Conservation (phyloP, 2,888 invertebrate genomes). For the Zeuzera pyrina region DNA sequence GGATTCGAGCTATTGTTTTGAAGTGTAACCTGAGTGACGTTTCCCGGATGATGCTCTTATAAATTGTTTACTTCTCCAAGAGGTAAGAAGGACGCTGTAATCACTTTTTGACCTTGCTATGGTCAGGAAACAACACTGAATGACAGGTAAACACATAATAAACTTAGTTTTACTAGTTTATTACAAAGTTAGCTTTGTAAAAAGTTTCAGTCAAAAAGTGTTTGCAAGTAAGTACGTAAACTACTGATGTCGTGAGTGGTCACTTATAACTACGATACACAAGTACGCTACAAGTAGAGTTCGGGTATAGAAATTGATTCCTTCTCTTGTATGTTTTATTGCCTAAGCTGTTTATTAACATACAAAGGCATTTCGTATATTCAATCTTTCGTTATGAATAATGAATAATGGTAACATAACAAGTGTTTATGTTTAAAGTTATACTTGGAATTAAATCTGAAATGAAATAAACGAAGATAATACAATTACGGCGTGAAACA, state of each 20-base stretch:
- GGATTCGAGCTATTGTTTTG: constrained; percentile 61
- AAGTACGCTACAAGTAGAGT: too few species aligned
- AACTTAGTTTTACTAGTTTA: constrained; percentile 53
- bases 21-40: constrained; percentile 59
- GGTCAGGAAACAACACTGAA: constrained; percentile 33
- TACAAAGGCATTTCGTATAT: too few species aligned
- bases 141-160: constrained; percentile 42
- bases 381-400: too few species aligned
- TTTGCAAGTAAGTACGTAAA: background rate
- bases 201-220: constrained; percentile 53
- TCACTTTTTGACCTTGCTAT: constrained; percentile 44
- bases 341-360: too few species aligned
- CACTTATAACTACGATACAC: background rate
- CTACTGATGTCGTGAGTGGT: background rate
- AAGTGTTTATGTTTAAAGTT: background rate
- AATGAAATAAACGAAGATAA: background rate
- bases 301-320: too few species aligned
- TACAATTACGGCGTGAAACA: background rate
- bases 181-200: constrained; percentile 53
- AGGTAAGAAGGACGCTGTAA: constrained; percentile 42
- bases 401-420: too few species aligned
- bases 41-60: constrained; percentile 54
- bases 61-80: constrained; percentile 65
- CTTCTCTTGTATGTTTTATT: too few species aligned
- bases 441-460: background rate